Conservation (phyloP, 1,140 invertebrate species). For the Leucophenga varia region DNA sequence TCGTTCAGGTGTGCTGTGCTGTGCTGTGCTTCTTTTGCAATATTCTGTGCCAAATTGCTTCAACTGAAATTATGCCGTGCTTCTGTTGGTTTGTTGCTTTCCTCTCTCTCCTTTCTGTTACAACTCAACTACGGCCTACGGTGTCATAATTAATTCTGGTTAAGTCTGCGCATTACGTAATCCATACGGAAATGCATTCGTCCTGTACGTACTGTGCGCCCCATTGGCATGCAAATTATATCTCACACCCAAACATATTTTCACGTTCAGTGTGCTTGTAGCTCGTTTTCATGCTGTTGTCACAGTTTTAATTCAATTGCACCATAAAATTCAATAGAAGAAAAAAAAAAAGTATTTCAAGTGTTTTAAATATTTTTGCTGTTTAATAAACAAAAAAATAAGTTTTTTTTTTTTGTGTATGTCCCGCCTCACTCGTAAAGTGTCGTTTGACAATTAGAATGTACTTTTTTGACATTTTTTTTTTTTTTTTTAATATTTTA, state of each 20-base stretch:
- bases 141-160: constrained; percentile 49
- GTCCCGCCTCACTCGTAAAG: constrained; percentile 35
- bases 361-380: constrained; percentile 1
- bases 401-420: constrained; percentile 1
- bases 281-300: too few relatives aligned
- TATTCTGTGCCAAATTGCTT: too few relatives aligned
- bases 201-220: background rate
- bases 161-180: constrained; percentile 39
- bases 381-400: constrained; percentile 29
- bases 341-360: too few relatives aligned
- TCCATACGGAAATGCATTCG: constrained; percentile 20
- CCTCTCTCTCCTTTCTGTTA: constrained; percentile 10
- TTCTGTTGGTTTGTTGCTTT: too few relatives aligned
- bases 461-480: constrained; percentile 27
- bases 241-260: background rate
- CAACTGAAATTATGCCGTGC: too few relatives aligned
- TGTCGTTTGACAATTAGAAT: constrained; percentile 48
- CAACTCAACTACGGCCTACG: constrained; percentile 11
- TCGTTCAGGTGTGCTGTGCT: too few relatives aligned
- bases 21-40: too few relatives aligned
- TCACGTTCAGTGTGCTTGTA: too few relatives aligned
- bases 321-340: background rate
- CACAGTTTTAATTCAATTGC: constrained; percentile 45
- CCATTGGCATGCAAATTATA: too few relatives aligned
- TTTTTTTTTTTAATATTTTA: constrained; percentile 13